Evolutionary conservation across 2,113 vertebrate species (phyloP).

Genomic region (Centropristis striata): DNA sequence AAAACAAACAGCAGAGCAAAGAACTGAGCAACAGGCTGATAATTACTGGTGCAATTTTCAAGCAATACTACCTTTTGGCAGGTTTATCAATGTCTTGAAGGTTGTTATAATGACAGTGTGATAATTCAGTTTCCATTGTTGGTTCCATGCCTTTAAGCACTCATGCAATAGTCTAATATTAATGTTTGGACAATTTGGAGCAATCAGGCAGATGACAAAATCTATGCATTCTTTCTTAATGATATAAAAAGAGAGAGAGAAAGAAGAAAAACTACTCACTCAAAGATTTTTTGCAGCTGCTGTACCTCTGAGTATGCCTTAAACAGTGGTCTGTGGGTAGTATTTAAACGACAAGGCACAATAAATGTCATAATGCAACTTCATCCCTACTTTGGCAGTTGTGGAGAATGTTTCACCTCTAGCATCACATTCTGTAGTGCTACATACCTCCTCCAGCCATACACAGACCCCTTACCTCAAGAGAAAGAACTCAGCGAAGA

Average conservation of each 20-base stretch:
- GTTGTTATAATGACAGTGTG: neutral
- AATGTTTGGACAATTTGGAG: neutral
- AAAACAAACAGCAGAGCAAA: neutral
- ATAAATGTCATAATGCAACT: neutral
- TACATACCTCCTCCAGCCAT: neutral
- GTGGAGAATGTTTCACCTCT: neutral
- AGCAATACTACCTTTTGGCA: neutral
- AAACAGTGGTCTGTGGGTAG: slow-evolving; percentile 81
- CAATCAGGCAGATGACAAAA: neutral
- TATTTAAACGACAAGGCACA: neutral
- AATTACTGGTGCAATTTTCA: too few relatives aligned
- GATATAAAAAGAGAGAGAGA: neutral
- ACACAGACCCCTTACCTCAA: slow-evolving; percentile 67
- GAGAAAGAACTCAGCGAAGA: slow-evolving; percentile 86
- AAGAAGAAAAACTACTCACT: slow-evolving; percentile 72
- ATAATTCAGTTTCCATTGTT: neutral
- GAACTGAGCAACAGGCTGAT: slow-evolving; percentile 5
- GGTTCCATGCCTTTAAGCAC: neutral
- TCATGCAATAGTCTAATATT: neutral
- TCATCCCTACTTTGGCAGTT: neutral
- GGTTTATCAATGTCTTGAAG: neutral
- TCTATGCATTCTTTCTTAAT: too few relatives aligned
- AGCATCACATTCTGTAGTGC: neutral
- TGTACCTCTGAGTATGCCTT: slow-evolving; percentile 78
- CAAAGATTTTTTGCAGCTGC: slow-evolving; percentile 86